Evolutionary conservation across 2,113 vertebrate genomes (phyloP), one percentile per base, ranked within the genome.

Genomic region (Nipponia nippon): DNA sequence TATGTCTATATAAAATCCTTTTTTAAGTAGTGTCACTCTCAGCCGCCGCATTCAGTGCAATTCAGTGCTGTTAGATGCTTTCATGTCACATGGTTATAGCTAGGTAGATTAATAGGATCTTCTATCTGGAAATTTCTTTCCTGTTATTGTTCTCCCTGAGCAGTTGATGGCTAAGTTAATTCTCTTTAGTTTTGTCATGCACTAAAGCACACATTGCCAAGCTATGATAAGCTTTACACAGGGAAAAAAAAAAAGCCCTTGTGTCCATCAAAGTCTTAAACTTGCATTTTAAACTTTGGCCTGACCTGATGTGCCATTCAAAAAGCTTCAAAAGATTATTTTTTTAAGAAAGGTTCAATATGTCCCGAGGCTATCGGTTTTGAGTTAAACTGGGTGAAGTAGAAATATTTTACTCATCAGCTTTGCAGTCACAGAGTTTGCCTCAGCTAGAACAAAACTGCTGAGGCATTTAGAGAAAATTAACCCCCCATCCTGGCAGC

Each of bases 401-500:
- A 99, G 99, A 99, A 99, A 99, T 99, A 99, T 99, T 99, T 99
- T 99, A 99, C 99, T 99, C 99, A 99, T 99, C 99, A 99, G 99
- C 99, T 99, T 99, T 99, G 99, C 99, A 99, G 99, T 99, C 99
- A 99, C 99, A 99, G 99, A 99, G 99, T 99, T 99, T 99, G 99
- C 99, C 99, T 99, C 99, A 98, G 99, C 99, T 99, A 99, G 99
- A 99, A 99, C 99, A 99, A 99, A 99, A 99, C 99, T 99, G 99
- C 99, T 99, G 99, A 99, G 99, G 99, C 99, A 99, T 99, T 99
- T 99, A 99, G 99, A 99, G 99, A 99, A 99, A 99, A 99, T 99
- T 99, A 99, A 99, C 99, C 99, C 99, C 99, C 99, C 99, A 99
- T 99, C 99, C 99, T 99, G 99, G 99, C 99, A 99, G 99, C 99